Conservation (phyloP, 2,888 invertebrate genomes). For the Bellardia bayeri region DNA sequence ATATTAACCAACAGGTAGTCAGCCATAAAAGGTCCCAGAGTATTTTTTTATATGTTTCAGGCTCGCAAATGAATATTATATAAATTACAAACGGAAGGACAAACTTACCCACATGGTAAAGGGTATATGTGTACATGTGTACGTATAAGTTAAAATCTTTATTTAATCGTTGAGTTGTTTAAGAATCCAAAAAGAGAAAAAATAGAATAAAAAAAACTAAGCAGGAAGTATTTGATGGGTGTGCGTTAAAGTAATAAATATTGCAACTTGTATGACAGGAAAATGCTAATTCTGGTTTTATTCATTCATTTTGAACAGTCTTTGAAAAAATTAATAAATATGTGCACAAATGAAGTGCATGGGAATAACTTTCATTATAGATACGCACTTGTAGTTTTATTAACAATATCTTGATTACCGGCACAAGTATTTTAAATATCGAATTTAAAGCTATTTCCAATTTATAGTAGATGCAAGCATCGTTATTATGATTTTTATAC, state of each 20-base stretch:
- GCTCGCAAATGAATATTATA: too few relatives aligned
- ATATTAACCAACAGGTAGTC: too few relatives aligned
- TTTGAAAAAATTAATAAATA: background rate
- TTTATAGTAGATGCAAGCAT: constrained; percentile 20
- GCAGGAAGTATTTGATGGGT: constrained; percentile 45
- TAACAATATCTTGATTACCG: background rate
- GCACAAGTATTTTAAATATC: constrained; percentile 6
- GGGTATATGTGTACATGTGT: too few relatives aligned
- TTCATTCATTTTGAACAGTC: background rate
- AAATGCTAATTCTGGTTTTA: constrained; percentile 22
- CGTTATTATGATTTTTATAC: constrained; percentile 15
- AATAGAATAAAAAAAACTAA: background rate
- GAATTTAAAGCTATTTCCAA: constrained; percentile 41
- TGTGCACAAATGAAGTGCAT: constrained; percentile 9
- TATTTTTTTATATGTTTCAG: too few relatives aligned
- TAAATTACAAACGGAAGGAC: too few relatives aligned
- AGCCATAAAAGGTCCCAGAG: too few relatives aligned
- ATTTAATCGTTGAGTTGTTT: too few relatives aligned
- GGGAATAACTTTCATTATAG: constrained; percentile 2
- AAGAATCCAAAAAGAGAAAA: background rate
- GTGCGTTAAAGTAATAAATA: constrained; percentile 39
- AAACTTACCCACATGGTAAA: too few relatives aligned
- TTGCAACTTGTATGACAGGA: constrained; percentile 37
- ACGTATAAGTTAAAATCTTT: too few relatives aligned
- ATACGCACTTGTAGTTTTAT: constrained; percentile 25